These are phyloP conservation scores for Falco punctatus DNA, from an alignment of 2,113 vertebrate species.

Conservation along the genomic window DNA sequence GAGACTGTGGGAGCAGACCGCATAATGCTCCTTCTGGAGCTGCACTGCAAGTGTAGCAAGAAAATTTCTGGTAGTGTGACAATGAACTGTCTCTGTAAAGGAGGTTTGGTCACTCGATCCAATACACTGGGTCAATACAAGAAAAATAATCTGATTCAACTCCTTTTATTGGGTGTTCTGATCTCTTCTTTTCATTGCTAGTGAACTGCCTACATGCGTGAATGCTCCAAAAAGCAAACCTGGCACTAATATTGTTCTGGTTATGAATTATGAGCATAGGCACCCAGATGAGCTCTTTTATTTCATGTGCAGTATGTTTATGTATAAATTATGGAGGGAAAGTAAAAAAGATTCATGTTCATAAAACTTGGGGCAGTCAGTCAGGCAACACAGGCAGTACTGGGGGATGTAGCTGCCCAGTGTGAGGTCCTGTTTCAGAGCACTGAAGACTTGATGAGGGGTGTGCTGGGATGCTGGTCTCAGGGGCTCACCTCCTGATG, in stretches of 20 bases:
- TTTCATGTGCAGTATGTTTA: not conserved
- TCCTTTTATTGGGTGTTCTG: not conserved
- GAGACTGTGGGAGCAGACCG: not conserved
- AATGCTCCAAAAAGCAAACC: not conserved
- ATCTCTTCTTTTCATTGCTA: not conserved
- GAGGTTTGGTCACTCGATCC: not conserved
- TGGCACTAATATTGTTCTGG: not conserved
- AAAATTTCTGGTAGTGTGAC: not conserved
- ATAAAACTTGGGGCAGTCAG: not conserved
- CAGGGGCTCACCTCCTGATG: not conserved
- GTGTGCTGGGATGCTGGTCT: rapidly evolving
- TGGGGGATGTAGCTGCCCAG: not conserved
- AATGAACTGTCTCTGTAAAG: not conserved
- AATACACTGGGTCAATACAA: not conserved
- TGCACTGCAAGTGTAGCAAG: not conserved
- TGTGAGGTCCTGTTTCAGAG: not conserved
- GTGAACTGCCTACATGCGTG: not conserved
- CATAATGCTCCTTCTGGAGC: not conserved
- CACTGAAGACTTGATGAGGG: not conserved
- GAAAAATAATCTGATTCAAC: not conserved
- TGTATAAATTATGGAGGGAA: not conserved
- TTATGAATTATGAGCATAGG: not conserved
- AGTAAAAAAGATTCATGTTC: not conserved
- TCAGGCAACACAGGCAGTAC: not conserved
- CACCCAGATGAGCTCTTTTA: not conserved